Percentiles rank a stretch among this genome's conserved stretches.
Conservation (phyloP, 2,113 vertebrate genomes). For the Mesoclemmys tuberculata region DNA sequence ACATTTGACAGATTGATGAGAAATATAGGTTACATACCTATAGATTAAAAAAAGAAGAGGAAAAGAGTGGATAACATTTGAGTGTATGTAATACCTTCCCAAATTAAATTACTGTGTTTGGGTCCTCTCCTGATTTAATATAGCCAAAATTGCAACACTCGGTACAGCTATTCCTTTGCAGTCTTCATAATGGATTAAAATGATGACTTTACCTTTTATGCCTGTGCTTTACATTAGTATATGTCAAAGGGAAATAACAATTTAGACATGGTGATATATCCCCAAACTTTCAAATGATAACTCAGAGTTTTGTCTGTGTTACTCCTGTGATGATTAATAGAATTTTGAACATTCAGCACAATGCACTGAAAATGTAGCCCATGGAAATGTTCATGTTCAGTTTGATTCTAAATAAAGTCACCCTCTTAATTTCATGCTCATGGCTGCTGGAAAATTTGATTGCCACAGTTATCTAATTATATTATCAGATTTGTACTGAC, state of each 20-base stretch:
- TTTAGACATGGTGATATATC: not conserved
- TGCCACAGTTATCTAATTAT: not conserved
- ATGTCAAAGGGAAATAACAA: not conserved
- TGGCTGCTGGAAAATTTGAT: not conserved
- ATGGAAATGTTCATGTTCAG: not conserved
- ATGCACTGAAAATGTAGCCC: not conserved
- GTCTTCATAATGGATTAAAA: not conserved
- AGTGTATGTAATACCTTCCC: not conserved
- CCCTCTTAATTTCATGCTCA: not conserved
- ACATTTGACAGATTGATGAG: constrained; percentile 5
- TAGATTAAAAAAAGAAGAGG: not conserved
- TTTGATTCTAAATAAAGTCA: not conserved
- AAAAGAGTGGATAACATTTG: not conserved
- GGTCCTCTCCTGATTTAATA: constrained; percentile 21
- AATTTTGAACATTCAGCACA: not conserved
- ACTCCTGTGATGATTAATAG: not conserved
- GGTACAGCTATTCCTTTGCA: constrained; percentile 13
- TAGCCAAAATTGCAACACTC: constrained; percentile 3
- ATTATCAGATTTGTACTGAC: not conserved
- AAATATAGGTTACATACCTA: not conserved
- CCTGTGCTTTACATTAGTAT: not conserved
- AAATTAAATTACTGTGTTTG: constrained; percentile 11
- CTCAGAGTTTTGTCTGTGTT: not conserved
- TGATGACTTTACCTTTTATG: constrained; percentile 1
- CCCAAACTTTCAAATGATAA: not conserved